Evolutionary conservation across 2,113 vertebrate genomes (phyloP).

Genomic region (Pholis gunnellus): DNA sequence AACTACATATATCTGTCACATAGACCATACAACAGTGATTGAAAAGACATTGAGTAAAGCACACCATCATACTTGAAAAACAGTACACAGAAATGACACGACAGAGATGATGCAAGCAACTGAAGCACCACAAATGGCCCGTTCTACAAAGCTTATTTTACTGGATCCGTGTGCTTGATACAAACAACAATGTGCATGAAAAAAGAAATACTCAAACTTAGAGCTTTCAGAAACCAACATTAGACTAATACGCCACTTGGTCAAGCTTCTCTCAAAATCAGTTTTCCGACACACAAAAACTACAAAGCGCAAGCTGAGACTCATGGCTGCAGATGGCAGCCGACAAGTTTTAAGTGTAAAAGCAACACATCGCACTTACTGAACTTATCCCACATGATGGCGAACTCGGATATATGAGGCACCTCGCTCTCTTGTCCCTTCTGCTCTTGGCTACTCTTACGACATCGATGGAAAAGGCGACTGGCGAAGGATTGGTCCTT

Average conservation of each 20-base stretch:
- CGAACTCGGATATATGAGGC: constrained; percentile 86
- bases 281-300: background rate
- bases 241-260: background rate
- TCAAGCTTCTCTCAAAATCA: background rate
- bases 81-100: constrained; percentile 37
- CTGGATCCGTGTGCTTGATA: constrained; percentile 11
- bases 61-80: constrained; percentile 47
- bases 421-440: constrained; percentile 86
- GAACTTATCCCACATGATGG: constrained; percentile 88
- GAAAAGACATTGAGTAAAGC: constrained; percentile 41
- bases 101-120: constrained; percentile 33
- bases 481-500: constrained; percentile 90
- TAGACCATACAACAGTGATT: constrained; percentile 23
- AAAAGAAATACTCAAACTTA: background rate
- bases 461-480: constrained; percentile 89
- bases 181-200: background rate
- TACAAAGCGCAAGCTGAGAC: background rate
- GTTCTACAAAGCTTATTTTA: constrained; percentile 14
- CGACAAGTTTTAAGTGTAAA: constrained; percentile 16
- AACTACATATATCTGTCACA: constrained; percentile 17
- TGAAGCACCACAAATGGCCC: constrained; percentile 39
- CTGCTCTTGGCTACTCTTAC: constrained; percentile 87
- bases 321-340: constrained; percentile 7
- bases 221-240: background rate
- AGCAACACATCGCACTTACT: constrained; percentile 88